phyloP scores from a whole-genome alignment of 2,888 invertebrate species.

The Hetaerina titia region DNA sequence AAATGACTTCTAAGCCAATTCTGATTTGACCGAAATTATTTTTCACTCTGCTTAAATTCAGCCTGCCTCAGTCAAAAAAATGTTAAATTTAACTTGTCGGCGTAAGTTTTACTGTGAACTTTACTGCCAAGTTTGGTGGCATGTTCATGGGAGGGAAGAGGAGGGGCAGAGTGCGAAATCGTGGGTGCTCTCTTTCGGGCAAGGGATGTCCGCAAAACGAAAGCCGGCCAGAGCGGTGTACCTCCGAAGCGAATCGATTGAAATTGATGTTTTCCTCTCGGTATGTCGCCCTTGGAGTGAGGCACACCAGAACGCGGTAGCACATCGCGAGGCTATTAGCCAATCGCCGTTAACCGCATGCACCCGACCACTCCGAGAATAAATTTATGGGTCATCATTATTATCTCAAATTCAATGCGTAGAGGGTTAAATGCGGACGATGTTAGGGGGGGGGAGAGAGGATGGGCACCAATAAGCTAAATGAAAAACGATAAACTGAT shows the following conservation, averaged over 20 bases:
- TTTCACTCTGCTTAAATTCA: no score
- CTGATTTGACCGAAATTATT: no score
- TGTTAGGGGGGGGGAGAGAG: neutral
- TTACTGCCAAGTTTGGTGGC: no score
- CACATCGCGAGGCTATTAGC: neutral
- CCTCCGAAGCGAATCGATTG: neutral
- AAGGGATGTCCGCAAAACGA: neutral
- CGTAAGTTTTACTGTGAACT: no score
- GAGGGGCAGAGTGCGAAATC: neutral
- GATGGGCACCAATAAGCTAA: neutral
- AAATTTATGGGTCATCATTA: neutral
- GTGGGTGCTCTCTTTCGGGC: neutral
- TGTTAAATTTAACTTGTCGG: no score
- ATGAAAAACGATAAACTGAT: neutral
- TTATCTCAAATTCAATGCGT: neutral
- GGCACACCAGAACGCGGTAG: neutral
- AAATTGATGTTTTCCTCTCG: conserved; percentile 20
- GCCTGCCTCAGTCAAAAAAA: no score
- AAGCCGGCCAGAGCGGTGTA: neutral
- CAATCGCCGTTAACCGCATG: neutral
- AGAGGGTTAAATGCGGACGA: neutral
- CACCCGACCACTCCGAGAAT: neutral
- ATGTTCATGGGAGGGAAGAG: no score
- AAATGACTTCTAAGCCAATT: no score
- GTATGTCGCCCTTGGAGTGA: neutral